Base-by-base conservation (phyloP, 1,140 invertebrate species). In the Metaphire vulgaris region DNA sequence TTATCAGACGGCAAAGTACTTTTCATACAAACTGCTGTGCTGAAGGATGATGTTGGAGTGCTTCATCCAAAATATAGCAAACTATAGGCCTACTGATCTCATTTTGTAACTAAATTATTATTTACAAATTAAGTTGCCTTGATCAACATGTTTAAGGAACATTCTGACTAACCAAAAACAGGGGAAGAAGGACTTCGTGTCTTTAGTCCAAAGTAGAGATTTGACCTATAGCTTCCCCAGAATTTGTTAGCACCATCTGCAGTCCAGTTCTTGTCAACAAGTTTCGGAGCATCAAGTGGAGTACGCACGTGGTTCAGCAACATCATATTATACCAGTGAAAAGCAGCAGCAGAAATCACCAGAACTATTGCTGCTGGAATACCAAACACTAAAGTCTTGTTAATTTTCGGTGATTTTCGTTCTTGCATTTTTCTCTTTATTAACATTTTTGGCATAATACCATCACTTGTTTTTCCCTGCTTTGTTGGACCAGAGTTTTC, bases 211-310 rank as follows among this genome's bases (percentile, higher is more conserved):
- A 89, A 89, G 79, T 89, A 97, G 12, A 92, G 88, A 1, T 92
- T 91, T 0, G 96, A 91, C 75, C 96, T 87, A 78, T 98, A 98
- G 0, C 91, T 90, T 28, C 96, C 95, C 96, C 96, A 99, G 86
- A 92, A 98, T 77, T 91, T 89, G 2, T 93, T 91, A 1, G 92
- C 91, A 28, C 92, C 90, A 71, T 91, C 89, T 56, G 92, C 82
- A 77, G 88, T 87, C 26, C 77, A 78, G 72, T 83, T 82, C 16
- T 80, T 76, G 67, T 88, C 81, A 0, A 94, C 91, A 87, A 93
- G 92, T 87, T 91, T 92, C 77, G 91, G 89, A 68, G 89, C 89
- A 82, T 92, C 89, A 74, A 92, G 90, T 0, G 93, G 94, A 1
- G 93, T 95, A 82, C 93, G 94, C 0, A 97, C 92, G 77, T 92